Evolutionary conservation across 2,888 invertebrate genomes (phyloP).

Genomic region (Leptopilina myrica): DNA sequence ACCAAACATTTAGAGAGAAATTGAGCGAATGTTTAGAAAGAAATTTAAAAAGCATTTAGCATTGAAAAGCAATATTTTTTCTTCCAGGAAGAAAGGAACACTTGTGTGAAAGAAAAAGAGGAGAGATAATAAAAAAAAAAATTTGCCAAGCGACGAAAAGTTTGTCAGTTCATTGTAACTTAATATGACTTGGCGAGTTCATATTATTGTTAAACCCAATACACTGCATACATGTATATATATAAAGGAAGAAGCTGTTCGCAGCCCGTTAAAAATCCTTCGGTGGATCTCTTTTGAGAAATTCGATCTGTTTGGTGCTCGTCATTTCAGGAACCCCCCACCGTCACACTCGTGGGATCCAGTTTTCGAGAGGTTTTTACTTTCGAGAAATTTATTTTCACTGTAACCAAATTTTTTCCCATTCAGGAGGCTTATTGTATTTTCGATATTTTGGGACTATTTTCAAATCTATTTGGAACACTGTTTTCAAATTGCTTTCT

Average conservation of each 20-base stretch:
- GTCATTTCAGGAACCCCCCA: slow-evolving; percentile 24
- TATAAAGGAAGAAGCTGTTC: slow-evolving; percentile 24
- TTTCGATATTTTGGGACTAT: too few relatives aligned
- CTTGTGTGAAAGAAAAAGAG: background rate
- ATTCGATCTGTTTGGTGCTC: slow-evolving; percentile 35
- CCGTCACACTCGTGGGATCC: slow-evolving; percentile 26
- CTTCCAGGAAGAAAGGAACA: background rate
- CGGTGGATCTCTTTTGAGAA: slow-evolving; percentile 27
- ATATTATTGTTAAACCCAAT: slow-evolving; percentile 10
- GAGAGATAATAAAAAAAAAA: background rate
- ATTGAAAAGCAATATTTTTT: background rate
- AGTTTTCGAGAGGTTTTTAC: slow-evolving; percentile 16
- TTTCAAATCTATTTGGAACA: background rate
- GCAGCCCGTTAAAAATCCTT: slow-evolving; percentile 33
- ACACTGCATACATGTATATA: background rate
- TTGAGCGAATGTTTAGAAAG: too few relatives aligned
- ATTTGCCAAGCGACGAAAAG: slow-evolving; percentile 12
- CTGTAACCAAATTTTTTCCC: too few relatives aligned
- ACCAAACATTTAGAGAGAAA: too few relatives aligned
- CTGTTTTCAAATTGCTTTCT: slow-evolving; percentile 42
- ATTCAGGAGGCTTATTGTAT: too few relatives aligned
- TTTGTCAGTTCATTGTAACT: slow-evolving; percentile 19
- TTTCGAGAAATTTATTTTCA: background rate
- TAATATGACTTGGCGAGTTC: slow-evolving; percentile 30
- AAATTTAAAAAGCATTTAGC: too few relatives aligned